Percentiles rank a stretch among this genome's conserved stretches.
Evolutionary conservation across 2,888 invertebrate species (phyloP).

Genomic region (Steinernema carpocapsae): DNA sequence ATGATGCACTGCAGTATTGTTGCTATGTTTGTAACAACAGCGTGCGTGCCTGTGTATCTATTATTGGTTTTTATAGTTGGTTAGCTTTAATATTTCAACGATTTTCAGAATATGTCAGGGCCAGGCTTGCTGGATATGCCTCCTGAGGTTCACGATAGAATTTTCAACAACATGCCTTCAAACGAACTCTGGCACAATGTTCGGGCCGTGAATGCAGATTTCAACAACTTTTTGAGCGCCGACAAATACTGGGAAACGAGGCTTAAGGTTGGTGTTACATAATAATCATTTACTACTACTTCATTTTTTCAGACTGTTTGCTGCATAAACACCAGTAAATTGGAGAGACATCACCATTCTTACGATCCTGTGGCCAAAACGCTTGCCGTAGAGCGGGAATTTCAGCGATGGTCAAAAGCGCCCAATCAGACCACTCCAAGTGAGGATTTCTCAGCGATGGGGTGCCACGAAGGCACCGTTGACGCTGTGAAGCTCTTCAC

Average conservation of each 20-base stretch:
- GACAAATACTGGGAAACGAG: slow-evolving; percentile 7
- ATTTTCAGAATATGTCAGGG: not conserved
- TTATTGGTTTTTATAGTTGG: too few relatives aligned
- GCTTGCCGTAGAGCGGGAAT: not conserved
- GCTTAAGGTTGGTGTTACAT: not conserved
- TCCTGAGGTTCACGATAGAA: not conserved
- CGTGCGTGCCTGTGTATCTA: too few relatives aligned
- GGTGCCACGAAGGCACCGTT: slow-evolving; percentile 8
- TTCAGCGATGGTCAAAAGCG: not conserved
- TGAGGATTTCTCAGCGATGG: not conserved
- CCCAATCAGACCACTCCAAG: not conserved
- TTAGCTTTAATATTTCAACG: too few relatives aligned
- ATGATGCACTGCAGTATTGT: too few relatives aligned
- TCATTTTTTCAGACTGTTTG: not conserved
- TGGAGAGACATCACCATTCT: not conserved
- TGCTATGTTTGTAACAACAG: too few relatives aligned
- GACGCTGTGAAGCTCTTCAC: slow-evolving; percentile 1
- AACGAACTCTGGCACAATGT: slow-evolving; percentile 1
- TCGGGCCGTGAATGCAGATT: not conserved
- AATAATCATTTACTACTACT: not conserved
- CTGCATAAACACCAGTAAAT: not conserved
- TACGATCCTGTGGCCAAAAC: not conserved
- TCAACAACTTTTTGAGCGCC: not conserved
- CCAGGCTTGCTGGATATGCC: not conserved
- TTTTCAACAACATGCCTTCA: not conserved